Evolutionary conservation across 2,888 invertebrate species (phyloP).

Genomic region (Acrobasis consociella): DNA sequence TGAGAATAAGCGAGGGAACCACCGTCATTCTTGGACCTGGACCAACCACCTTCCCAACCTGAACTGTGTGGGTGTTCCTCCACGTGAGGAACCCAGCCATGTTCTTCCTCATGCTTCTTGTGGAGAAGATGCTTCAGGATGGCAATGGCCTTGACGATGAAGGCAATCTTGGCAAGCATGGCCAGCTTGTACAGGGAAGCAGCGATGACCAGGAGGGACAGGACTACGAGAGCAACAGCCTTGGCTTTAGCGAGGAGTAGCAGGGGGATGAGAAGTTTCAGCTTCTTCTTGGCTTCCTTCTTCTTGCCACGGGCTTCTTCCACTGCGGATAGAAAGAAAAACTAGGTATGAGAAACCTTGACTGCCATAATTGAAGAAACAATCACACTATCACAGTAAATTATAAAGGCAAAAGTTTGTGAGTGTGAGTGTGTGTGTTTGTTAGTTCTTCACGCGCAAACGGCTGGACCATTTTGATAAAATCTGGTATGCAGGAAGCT

Average conservation of each 20-base stretch:
- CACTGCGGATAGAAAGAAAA: slow-evolving; percentile 50
- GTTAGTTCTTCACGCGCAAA: too few relatives aligned
- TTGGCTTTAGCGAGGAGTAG: slow-evolving; percentile 85
- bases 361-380: too few relatives aligned
- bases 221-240: slow-evolving; percentile 84
- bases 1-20: slow-evolving; percentile 69
- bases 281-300: slow-evolving; percentile 83
- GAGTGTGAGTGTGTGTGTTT: too few relatives aligned
- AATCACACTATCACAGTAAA: too few relatives aligned
- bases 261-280: slow-evolving; percentile 78
- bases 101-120: slow-evolving; percentile 62
- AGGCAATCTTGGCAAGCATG: slow-evolving; percentile 89
- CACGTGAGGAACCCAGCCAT: slow-evolving; percentile 51
- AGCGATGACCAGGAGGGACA: slow-evolving; percentile 86
- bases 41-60: slow-evolving; percentile 72
- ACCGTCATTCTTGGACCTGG: slow-evolving; percentile 67
- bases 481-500: too few relatives aligned
- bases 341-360: too few relatives aligned
- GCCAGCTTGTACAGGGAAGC: slow-evolving; percentile 88
- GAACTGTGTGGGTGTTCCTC: slow-evolving; percentile 54
- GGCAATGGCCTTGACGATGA: slow-evolving; percentile 72
- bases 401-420: too few relatives aligned
- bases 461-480: too few relatives aligned
- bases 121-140: slow-evolving; percentile 66
- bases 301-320: slow-evolving; percentile 86